Conservation (phyloP, 1,140 invertebrate species). For the Platorchestia sp. region DNA sequence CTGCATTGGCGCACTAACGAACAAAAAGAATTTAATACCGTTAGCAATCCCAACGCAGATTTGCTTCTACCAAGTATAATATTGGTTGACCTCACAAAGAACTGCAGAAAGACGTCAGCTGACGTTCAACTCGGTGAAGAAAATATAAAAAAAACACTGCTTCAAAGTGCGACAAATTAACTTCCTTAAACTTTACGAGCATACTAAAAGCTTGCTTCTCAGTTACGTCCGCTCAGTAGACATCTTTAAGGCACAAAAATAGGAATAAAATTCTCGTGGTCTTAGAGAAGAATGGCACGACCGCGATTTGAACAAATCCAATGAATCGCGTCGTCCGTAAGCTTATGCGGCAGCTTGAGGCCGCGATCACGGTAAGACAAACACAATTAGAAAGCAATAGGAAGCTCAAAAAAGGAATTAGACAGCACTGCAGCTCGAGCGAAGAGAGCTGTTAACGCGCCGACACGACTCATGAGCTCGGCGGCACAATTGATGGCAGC, state of each 20-base stretch:
- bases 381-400: slow-evolving; percentile 15
- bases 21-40: neutral
- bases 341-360: slow-evolving; percentile 6
- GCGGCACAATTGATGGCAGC: neutral
- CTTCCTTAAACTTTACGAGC: neutral
- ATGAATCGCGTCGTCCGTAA: neutral
- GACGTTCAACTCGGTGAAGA: neutral
- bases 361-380: neutral
- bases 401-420: neutral
- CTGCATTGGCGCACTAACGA: neutral
- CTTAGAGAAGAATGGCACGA: neutral
- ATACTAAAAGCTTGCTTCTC: neutral
- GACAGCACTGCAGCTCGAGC: slow-evolving; percentile 25
- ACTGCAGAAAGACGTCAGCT: neutral
- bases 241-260: neutral
- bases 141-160: neutral
- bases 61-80: neutral
- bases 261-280: neutral
- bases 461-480: neutral
- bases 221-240: neutral
- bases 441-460: neutral
- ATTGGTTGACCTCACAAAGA: neutral
- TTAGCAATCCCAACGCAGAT: neutral
- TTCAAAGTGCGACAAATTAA: neutral
- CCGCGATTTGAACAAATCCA: neutral